Conservation (phyloP, 1,140 invertebrate genomes). For the Spodoptera litura region DNA sequence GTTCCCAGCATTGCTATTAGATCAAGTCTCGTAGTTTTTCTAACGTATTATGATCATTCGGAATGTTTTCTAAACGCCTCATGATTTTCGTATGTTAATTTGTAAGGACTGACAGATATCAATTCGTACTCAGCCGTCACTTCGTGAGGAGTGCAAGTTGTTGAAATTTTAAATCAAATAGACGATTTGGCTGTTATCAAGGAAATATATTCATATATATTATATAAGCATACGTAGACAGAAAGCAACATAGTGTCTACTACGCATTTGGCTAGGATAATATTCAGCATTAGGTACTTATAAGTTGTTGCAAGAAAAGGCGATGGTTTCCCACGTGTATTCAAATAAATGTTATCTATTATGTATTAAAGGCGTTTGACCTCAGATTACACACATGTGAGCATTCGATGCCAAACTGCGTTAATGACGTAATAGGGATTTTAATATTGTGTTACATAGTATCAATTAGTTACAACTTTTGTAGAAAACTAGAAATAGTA, state of each 20-base stretch:
- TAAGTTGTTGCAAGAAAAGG: not conserved
- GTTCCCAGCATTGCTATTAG: no score
- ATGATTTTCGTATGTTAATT: no score
- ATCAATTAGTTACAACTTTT: no score
- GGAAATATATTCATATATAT: slow-evolving; percentile 1
- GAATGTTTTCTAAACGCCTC: no score
- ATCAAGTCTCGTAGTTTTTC: no score
- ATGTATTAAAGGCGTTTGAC: not conserved
- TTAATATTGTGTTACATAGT: no score
- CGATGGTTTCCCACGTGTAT: slow-evolving; percentile 3
- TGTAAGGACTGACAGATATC: not conserved
- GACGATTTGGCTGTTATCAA: not conserved
- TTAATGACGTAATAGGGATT: no score
- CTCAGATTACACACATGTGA: slow-evolving; percentile 1
- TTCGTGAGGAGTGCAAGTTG: not conserved
- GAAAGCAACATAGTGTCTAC: not conserved
- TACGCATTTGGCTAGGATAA: slow-evolving; percentile 15
- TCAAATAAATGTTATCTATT: not conserved
- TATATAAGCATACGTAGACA: not conserved
- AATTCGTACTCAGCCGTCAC: not conserved
- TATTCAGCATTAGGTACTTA: not conserved
- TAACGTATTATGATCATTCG: no score
- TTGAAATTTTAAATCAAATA: not conserved
- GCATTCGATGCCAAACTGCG: not conserved
- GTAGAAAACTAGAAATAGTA: no score